Evolutionary conservation across 2,113 vertebrate species (phyloP).

Genomic region (Callipepla californica): DNA sequence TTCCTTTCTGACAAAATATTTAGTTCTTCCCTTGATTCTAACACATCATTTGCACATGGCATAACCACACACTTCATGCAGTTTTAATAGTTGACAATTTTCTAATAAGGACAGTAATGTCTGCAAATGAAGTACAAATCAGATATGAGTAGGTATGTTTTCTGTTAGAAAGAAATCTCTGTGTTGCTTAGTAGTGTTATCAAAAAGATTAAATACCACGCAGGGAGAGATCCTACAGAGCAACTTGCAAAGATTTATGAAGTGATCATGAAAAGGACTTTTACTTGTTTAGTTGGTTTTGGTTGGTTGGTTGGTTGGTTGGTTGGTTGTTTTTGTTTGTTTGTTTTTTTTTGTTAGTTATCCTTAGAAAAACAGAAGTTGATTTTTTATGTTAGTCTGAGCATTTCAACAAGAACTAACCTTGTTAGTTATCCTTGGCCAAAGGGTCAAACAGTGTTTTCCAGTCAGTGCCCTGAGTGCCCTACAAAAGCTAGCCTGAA

Average conservation of each 20-base stretch:
- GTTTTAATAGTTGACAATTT: not conserved
- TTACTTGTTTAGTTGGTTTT: not conserved
- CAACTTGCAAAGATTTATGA: not conserved
- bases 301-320: no score
- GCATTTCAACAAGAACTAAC: not conserved
- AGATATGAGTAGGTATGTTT: not conserved
- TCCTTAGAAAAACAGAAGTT: not conserved
- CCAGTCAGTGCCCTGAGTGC: not conserved
- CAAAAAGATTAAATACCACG: not conserved
- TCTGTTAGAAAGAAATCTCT: not conserved
- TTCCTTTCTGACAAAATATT: not conserved
- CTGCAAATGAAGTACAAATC: not conserved
- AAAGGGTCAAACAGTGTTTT: not conserved
- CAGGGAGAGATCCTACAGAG: not conserved
- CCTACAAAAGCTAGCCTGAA: not conserved
- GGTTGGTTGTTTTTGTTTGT: no score
- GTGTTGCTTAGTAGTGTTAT: not conserved
- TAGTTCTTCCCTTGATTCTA: not conserved
- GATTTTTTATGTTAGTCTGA: not conserved
- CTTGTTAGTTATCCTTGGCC: not conserved
- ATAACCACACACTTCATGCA: accelerated
- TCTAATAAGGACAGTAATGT: not conserved
- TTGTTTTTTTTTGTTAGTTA: not conserved
- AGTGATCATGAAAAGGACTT: not conserved
- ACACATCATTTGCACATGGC: not conserved